A percentile compares a stretch with the other conserved stretches of the same genome.
phyloP scores from a whole-genome alignment of 2,888 invertebrate genomes.

The Venustoraphidia nigricollis region DNA sequence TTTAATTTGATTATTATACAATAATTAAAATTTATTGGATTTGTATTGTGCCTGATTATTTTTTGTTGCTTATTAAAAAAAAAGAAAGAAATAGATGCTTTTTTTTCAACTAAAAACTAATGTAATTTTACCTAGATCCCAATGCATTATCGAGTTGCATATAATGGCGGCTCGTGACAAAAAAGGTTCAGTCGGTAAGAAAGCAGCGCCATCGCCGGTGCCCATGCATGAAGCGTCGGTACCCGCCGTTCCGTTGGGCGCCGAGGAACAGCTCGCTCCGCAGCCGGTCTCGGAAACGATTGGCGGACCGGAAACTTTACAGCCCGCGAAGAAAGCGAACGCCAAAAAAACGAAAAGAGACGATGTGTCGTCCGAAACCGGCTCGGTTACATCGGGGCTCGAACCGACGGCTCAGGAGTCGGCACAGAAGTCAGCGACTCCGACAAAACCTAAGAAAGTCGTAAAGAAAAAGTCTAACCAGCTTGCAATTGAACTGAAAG shows the following conservation, averaged over 20 bases:
- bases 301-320: no score
- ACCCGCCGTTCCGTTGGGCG: no score
- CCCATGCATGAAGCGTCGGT: constrained; percentile 8
- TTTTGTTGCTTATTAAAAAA: neutral
- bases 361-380: constrained; percentile 13
- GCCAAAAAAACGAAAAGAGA: constrained; percentile 16
- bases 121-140: neutral
- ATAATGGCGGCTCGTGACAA: constrained; percentile 30
- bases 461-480: constrained; percentile 6
- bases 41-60: no score
- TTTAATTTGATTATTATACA: no score
- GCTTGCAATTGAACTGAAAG: constrained; percentile 18
- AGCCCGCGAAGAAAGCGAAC: no score
- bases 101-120: no score
- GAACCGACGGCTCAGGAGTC: constrained; percentile 13
- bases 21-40: no score
- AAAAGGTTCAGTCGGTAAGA: constrained; percentile 23
- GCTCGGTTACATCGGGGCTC: constrained; percentile 13
- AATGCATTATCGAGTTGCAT: constrained; percentile 13
- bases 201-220: constrained; percentile 20
- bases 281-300: no score
- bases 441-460: constrained; percentile 3
- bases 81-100: neutral
- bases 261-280: no score
- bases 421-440: constrained; percentile 8